Evolutionary conservation across 2,888 invertebrate genomes (phyloP).

Genomic region (Meloe dianella): DNA sequence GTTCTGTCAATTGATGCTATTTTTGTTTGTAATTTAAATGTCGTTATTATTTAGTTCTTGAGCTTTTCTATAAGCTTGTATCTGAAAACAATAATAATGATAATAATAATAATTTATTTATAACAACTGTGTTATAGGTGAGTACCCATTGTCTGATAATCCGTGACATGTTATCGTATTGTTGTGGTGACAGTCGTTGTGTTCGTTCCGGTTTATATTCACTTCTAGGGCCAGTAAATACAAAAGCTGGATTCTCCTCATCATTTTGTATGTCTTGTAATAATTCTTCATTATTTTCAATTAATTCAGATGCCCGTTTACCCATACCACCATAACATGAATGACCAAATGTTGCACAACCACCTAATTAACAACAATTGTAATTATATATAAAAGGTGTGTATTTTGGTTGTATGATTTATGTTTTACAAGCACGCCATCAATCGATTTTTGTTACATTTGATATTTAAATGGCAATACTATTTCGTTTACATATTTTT

Average conservation of each 20-base stretch:
- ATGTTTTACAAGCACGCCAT: background rate
- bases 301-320: slow-evolving; percentile 62
- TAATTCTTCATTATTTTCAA: slow-evolving; percentile 53
- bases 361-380: slow-evolving; percentile 61
- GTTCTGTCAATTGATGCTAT: slow-evolving; percentile 18
- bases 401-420: background rate
- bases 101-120: background rate
- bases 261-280: slow-evolving; percentile 44
- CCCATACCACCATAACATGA: slow-evolving; percentile 80
- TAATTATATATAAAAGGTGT: background rate
- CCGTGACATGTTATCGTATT: slow-evolving; percentile 53
- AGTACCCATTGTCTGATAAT: slow-evolving; percentile 59
- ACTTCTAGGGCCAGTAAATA: slow-evolving; percentile 47
- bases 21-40: slow-evolving; percentile 28
- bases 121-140: background rate
- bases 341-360: slow-evolving; percentile 75
- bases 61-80: slow-evolving; percentile 50
- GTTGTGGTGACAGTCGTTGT: slow-evolving; percentile 41
- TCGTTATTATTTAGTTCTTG: slow-evolving; percentile 46
- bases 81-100: slow-evolving; percentile 43
- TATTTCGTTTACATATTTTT: background rate
- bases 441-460: background rate
- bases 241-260: slow-evolving; percentile 44
- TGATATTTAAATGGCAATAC: background rate
- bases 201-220: slow-evolving; percentile 37